These are phyloP conservation scores for Lithobates pipiens DNA, from an alignment of 2,797 vertebrate genomes.

Conservation along the genomic window DNA sequence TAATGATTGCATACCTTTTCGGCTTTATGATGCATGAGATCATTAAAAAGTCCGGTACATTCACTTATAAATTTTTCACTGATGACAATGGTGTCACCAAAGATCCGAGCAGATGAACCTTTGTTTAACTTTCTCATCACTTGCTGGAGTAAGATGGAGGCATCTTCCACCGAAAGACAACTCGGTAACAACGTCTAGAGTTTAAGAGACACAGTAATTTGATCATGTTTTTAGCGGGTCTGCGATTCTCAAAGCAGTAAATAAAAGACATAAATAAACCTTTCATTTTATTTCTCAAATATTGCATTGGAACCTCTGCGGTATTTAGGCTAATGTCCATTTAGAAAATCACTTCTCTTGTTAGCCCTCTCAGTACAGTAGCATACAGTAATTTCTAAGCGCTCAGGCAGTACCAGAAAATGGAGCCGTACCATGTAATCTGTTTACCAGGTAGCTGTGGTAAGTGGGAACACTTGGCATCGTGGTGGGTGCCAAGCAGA, in stretches of 20 bases:
- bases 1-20: conserved; percentile 82
- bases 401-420: too few relatives aligned
- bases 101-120: conserved; percentile 79
- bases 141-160: conserved; percentile 88
- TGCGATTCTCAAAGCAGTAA: not conserved
- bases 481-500: too few relatives aligned
- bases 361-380: too few relatives aligned
- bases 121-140: conserved; percentile 86
- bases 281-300: too few relatives aligned
- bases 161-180: conserved; percentile 88
- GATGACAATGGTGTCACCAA: conserved; percentile 85
- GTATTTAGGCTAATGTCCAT: too few relatives aligned
- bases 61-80: conserved; percentile 91
- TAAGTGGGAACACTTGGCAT: too few relatives aligned
- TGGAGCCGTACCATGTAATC: too few relatives aligned
- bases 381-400: too few relatives aligned
- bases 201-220: conserved; percentile 15
- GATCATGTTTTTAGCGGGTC: not conserved
- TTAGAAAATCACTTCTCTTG: too few relatives aligned
- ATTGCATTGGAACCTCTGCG: too few relatives aligned
- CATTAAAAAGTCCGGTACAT: conserved; percentile 84
- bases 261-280: not conserved
- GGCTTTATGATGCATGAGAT: conserved; percentile 90
- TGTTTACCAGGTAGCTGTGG: too few relatives aligned
- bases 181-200: conserved; percentile 88